Percentiles rank a stretch among this genome's conserved stretches.
Conservation (phyloP, 2,888 invertebrate genomes). For the Cinara cedri region DNA sequence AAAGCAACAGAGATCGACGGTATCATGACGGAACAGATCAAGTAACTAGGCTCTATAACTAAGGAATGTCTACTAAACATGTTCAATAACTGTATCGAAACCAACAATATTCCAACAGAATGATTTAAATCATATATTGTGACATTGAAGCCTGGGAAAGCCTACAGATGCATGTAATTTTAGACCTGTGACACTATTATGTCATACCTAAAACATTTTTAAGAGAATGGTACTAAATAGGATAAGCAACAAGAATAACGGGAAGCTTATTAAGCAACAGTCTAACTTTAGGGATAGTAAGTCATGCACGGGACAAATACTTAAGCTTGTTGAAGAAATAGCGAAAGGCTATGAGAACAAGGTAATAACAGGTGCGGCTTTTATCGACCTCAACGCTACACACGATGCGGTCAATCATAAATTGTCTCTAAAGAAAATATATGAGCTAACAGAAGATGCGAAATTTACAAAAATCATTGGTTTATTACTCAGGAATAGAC, state of each 20-base stretch:
- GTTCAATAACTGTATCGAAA: slow-evolving; percentile 42
- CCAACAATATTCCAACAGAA: too few relatives aligned
- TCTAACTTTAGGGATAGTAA: slow-evolving; percentile 52
- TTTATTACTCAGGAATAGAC: too few relatives aligned
- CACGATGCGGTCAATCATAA: slow-evolving; percentile 54
- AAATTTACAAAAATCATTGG: slow-evolving; percentile 36
- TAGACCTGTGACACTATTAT: slow-evolving; percentile 58
- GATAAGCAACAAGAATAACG: slow-evolving; percentile 36
- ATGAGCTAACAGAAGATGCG: slow-evolving; percentile 45
- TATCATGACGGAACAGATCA: too few relatives aligned
- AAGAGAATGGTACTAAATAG: slow-evolving; percentile 56
- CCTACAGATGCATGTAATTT: slow-evolving; percentile 56
- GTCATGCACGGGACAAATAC: slow-evolving; percentile 46
- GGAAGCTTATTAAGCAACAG: slow-evolving; percentile 56
- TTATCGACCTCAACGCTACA: slow-evolving; percentile 53
- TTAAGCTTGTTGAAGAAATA: slow-evolving; percentile 57
- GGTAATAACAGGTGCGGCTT: slow-evolving; percentile 55
- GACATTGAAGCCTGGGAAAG: slow-evolving; percentile 58
- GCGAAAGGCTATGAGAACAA: slow-evolving; percentile 57
- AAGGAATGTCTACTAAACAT: slow-evolving; percentile 30
- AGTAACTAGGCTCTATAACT: slow-evolving; percentile 45
- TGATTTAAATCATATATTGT: too few relatives aligned
- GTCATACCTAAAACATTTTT: slow-evolving; percentile 56
- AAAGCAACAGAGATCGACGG: too few relatives aligned
- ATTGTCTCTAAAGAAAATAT: slow-evolving; percentile 50